Conservation (phyloP, 2,888 invertebrate genomes). For the Drosophila longiperda region DNA sequence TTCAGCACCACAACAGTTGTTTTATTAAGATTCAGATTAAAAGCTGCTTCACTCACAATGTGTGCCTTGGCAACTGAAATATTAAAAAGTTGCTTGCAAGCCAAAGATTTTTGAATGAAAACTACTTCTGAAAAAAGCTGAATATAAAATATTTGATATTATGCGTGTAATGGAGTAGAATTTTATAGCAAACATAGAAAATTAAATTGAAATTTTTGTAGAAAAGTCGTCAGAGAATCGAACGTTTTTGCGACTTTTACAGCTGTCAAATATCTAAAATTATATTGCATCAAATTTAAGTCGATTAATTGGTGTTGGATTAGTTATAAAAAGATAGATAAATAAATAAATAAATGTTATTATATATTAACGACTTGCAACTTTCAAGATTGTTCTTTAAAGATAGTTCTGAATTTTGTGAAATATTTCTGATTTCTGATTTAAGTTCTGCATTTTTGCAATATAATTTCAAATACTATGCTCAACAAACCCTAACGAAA, state of each 20-base stretch:
- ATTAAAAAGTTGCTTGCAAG: not conserved
- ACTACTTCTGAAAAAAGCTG: not conserved
- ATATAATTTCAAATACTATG: not conserved
- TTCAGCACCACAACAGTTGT: slow-evolving; percentile 39
- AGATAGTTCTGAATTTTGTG: not conserved
- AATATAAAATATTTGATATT: not conserved
- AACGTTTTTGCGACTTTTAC: not conserved
- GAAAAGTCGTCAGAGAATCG: not conserved
- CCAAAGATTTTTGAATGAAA: not conserved
- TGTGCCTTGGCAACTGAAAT: not conserved
- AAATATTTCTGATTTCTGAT: not conserved
- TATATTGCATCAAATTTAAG: not conserved
- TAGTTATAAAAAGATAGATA: too few species aligned
- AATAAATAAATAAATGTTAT: too few species aligned
- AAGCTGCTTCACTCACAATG: not conserved
- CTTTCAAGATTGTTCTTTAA: not conserved
- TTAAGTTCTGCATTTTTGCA: not conserved
- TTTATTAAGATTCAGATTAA: slow-evolving; percentile 32
- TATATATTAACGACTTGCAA: not conserved
- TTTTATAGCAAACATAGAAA: not conserved
- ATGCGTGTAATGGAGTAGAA: not conserved
- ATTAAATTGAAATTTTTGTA: not conserved
- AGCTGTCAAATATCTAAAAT: not conserved
- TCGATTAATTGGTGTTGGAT: too few species aligned
- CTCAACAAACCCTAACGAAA: not conserved